Base-by-base conservation (phyloP, 2,113 vertebrate species). In the Proteles cristata region DNA sequence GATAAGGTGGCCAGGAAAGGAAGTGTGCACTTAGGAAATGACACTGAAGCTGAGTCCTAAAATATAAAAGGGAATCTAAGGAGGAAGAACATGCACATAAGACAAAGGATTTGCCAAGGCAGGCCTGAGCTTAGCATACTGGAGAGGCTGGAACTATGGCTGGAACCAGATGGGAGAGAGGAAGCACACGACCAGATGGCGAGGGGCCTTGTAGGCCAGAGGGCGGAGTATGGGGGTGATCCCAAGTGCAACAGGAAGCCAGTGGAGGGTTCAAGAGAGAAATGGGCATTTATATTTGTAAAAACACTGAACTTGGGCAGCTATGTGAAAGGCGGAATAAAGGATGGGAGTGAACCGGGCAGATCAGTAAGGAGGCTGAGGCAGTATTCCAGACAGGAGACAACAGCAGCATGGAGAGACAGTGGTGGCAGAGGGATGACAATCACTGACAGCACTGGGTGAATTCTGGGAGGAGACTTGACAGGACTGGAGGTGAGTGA, bases 11-110 rank as follows among this genome's bases (percentile, higher is more conserved):
- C 82, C 77, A 55, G 73, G 55, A 96, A 85, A 94, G 83, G 84
- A 89, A 89, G 58, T 35, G 76, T 28, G 76, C 48, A 23, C 53
- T 93, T 69, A 88, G 82, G 94, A 97, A 96, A 94, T 79, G 39
- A 83, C 28, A 90, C 6, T 77, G 68, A 83, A 77, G 31, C 45
- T 58, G 33, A 87, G 28, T 82, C 73, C 6, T 48, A 69, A 94
- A 66, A 66, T 1, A 65, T 53, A 86, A 77, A 19, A 92, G 33
- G 48, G 55, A 83, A 91, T 77, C 63, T 83, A 5, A 50, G 28
- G 48, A 87, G 17, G 35, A 94, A 82, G 74, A 90, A 50, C 0
- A 0, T n/a, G 66, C 58, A 31, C 58, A 31, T 21, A 45, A 87
- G 80, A 88, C 69, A 88, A 73, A 93, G 39, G 39, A 11, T 12